Evolutionary conservation across 2,113 vertebrate genomes (phyloP).

Genomic region (Thryonomys swinderianus): DNA sequence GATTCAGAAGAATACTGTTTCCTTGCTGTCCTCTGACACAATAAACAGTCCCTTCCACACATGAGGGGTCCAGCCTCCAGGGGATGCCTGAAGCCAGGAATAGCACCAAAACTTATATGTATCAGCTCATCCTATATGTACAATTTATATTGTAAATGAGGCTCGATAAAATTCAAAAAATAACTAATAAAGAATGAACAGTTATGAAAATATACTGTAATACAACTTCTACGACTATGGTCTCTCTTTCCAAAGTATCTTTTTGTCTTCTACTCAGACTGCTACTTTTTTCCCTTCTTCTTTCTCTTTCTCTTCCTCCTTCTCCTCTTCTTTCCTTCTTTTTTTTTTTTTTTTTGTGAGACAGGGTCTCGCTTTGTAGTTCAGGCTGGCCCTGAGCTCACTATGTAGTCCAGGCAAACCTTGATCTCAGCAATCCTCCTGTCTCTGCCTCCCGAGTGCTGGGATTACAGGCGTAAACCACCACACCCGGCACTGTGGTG

Average conservation of each 20-base stretch:
- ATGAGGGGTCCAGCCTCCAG: not conserved
- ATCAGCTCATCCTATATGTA: not conserved
- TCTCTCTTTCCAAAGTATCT: not conserved
- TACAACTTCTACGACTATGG: not conserved
- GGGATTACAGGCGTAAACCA: too few relatives aligned
- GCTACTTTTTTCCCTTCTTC: not conserved
- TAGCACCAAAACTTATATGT: not conserved
- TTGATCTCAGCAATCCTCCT: too few relatives aligned
- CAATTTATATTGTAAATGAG: too few relatives aligned
- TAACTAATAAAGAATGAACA: not conserved
- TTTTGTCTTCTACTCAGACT: not conserved
- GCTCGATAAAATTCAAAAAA: not conserved
- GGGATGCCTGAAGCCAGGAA: not conserved
- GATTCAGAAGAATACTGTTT: not conserved
- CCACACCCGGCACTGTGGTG: too few relatives aligned
- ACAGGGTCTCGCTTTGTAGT: too few relatives aligned
- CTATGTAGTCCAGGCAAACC: too few relatives aligned
- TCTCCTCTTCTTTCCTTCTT: too few relatives aligned
- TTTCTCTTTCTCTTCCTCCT: too few relatives aligned
- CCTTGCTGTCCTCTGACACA: not conserved
- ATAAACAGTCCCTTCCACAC: too few relatives aligned
- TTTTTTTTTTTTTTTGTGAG: too few relatives aligned
- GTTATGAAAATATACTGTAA: not conserved
- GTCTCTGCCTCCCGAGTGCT: too few relatives aligned
- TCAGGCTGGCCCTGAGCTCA: too few relatives aligned